These are phyloP conservation scores for Lasioglossum leucozonium DNA, from an alignment of 2,888 invertebrate genomes.

Conservation along the genomic window DNA sequence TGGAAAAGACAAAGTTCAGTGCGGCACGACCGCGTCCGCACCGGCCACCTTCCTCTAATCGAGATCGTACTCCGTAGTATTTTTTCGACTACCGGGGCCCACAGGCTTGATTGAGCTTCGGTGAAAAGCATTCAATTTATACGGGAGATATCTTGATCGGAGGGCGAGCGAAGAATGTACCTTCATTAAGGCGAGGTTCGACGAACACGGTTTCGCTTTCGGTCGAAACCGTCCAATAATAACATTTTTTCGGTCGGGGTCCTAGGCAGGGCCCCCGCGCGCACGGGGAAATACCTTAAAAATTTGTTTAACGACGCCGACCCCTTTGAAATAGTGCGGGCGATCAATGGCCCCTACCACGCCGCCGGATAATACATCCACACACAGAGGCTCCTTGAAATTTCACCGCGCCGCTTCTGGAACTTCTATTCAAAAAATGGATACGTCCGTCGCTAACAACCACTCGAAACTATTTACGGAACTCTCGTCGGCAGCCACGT, in stretches of 20 bases:
- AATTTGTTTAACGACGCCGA: constrained; percentile 70
- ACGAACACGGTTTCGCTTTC: constrained; percentile 76
- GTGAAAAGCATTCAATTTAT: constrained; percentile 76
- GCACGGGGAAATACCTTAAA: constrained; percentile 56
- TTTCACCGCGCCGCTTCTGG: constrained; percentile 24
- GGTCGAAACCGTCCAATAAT: constrained; percentile 71
- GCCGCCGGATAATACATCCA: constrained; percentile 17
- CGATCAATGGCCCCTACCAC: constrained; percentile 33
- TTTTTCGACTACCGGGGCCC: constrained; percentile 70
- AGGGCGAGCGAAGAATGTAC: constrained; percentile 73
- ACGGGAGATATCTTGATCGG: constrained; percentile 74
- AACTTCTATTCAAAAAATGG: constrained; percentile 16
- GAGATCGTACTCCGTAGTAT: constrained; percentile 65
- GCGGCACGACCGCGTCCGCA: constrained; percentile 36
- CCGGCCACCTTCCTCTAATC: constrained; percentile 59
- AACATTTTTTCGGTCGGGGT: constrained; percentile 70
- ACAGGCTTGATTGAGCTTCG: constrained; percentile 73
- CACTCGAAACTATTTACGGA: not conserved
- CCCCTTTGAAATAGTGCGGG: constrained; percentile 36
- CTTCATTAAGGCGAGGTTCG: constrained; percentile 72
- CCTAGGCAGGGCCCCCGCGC: constrained; percentile 17
- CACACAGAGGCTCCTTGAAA: constrained; percentile 3
- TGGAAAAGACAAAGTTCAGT: constrained; percentile 57
- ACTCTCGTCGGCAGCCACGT: not conserved
- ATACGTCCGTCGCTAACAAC: constrained; percentile 1